Percentiles rank a stretch among this genome's conserved stretches.
Conservation (phyloP, 2,888 invertebrate genomes). For the Acronicta leporina region DNA sequence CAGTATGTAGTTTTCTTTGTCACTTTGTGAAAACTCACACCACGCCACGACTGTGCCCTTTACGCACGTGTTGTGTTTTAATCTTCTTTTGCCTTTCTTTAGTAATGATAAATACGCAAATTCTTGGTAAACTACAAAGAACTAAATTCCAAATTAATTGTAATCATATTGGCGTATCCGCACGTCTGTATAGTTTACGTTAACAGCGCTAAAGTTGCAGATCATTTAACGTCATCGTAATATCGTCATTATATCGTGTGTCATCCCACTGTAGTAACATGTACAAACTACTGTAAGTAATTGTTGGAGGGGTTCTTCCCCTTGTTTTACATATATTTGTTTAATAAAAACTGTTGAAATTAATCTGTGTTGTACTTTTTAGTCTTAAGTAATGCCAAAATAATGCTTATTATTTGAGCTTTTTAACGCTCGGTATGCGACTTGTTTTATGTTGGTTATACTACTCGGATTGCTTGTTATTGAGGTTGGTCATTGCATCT, state of each 20-base stretch:
- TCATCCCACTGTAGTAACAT: conserved; percentile 29
- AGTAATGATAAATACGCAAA: no score
- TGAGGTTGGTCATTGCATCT: conserved; percentile 8
- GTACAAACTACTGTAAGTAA: conserved; percentile 52
- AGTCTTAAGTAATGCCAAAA: conserved; percentile 54
- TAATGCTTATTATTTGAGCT: conserved; percentile 49
- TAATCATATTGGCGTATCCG: background rate
- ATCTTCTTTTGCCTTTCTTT: no score
- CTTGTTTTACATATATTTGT: conserved; percentile 37
- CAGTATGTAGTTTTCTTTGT: no score
- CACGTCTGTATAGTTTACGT: conserved; percentile 15
- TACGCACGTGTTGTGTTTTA: no score
- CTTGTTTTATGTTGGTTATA: conserved; percentile 14
- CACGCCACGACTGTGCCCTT: no score
- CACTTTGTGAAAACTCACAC: no score
- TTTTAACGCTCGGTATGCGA: conserved; percentile 41
- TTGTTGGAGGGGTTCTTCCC: conserved; percentile 11
- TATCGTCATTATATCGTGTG: conserved; percentile 8
- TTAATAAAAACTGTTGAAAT: conserved; percentile 53
- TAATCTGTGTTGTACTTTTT: conserved; percentile 47
- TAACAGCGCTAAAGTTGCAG: conserved; percentile 16
- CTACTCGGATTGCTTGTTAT: conserved; percentile 1
- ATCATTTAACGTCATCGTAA: conserved; percentile 5
- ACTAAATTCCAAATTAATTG: no score
- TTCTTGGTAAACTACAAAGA: no score